Base-by-base conservation (phyloP, 2,797 vertebrate species). In the Semaprochilodus insignis region DNA sequence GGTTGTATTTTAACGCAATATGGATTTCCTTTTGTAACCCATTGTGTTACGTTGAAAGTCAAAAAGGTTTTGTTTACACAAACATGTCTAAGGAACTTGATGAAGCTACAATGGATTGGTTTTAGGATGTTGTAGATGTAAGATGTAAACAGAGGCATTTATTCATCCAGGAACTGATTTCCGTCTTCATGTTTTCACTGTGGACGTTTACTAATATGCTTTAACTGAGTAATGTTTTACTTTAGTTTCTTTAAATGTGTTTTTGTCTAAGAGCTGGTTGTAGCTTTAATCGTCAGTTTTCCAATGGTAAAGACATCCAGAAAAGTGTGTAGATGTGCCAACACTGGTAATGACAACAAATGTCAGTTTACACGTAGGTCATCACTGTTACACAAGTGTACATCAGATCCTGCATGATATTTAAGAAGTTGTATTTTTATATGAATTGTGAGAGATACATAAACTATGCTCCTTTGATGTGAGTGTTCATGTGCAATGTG, bases 361-460 rank as follows among this genome's bases (percentile, higher is more conserved):
- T 78, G 65, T 51, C 66, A 13, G 51, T 21, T 54, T 78, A 60
- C 23, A 25, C 63, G 44, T 75, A 60, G 15, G 62, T 78, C 54
- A 78, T 70, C 75, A 74, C 52, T 82, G 54, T 74, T 78, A 78
- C 72, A 51, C 54, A 63, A 81, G 52, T 62, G 62, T 79, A 40
- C 69, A 25, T 60, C 57, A 74, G 74, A 59, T 31, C 27, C 36
- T 59, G 72, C 72, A 74, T 74, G 72, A 40, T 34, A 73, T 54
- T 55, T 73, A 34, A 74, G 72, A 59, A 57, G 10, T 55, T 77
- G 79, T 85, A 85, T 85, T 85, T 85, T 82, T 81, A 74, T 81
- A 85, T 69, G 74, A 74, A 62, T 48, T 44, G 60, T 73, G 69
- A 36, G 3, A 65, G 65, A 74, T 66, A 73, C 27, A 78, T 57